Percentiles rank a stretch among this genome's conserved stretches.
phyloP scores from a whole-genome alignment of 2,888 invertebrate genomes.

The Helleia helle region DNA sequence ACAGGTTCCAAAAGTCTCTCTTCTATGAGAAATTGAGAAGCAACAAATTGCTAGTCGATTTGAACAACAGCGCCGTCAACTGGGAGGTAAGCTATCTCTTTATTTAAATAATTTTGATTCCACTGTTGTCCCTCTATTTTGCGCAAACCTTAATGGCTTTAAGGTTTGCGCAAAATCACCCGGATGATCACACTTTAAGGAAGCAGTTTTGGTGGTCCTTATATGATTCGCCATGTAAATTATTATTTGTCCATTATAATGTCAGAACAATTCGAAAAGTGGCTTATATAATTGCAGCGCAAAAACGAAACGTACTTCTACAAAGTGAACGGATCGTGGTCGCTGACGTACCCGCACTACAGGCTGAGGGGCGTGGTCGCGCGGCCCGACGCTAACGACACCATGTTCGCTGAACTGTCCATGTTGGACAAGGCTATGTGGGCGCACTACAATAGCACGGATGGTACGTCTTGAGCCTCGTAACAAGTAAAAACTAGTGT shows the following conservation, averaged over 20 bases:
- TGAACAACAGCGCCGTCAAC: slow-evolving; percentile 75
- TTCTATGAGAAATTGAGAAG: slow-evolving; percentile 58
- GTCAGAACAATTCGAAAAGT: too few species aligned
- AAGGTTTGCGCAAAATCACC: too few species aligned
- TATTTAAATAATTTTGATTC: too few species aligned
- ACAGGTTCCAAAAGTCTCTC: slow-evolving; percentile 57
- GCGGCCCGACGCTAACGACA: slow-evolving; percentile 54
- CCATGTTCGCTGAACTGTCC: slow-evolving; percentile 45
- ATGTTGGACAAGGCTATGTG: slow-evolving; percentile 46
- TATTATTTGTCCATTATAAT: too few species aligned
- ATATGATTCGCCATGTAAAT: too few species aligned
- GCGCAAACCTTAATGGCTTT: too few species aligned
- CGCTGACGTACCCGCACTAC: slow-evolving; percentile 64
- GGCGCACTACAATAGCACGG: slow-evolving; percentile 60
- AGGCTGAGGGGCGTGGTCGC: slow-evolving; percentile 32
- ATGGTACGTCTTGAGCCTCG: slow-evolving; percentile 47
- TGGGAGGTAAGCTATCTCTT: slow-evolving; percentile 77
- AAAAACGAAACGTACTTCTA: slow-evolving; percentile 75
- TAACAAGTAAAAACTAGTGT: too few species aligned
- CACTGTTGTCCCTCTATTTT: too few species aligned
- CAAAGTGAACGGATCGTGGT: slow-evolving; percentile 81
- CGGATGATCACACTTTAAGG: too few species aligned
- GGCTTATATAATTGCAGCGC: slow-evolving; percentile 42
- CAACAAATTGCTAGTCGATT: slow-evolving; percentile 64
- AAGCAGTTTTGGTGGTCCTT: too few species aligned